Percentiles rank a stretch among this genome's conserved stretches.
Evolutionary conservation across 2,888 invertebrate genomes (phyloP).

Genomic region (Acanthosepion pharaonis): DNA sequence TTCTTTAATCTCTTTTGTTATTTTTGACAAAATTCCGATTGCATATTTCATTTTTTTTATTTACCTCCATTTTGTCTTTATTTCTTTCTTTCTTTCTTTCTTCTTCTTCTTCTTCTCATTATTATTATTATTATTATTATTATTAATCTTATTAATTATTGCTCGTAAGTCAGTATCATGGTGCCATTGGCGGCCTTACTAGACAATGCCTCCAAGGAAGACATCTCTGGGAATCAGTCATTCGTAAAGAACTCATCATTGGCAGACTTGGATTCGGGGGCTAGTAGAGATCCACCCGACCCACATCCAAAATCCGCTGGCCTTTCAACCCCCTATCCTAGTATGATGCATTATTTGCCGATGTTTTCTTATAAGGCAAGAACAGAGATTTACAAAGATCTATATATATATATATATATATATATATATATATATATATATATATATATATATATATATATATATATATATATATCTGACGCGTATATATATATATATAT

Average conservation of each 20-base stretch:
- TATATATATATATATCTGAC: too few relatives aligned
- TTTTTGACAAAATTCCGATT: too few relatives aligned
- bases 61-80: too few relatives aligned
- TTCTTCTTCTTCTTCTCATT: background rate
- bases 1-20: too few relatives aligned
- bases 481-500: too few relatives aligned
- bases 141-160: background rate
- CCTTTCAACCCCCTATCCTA: background rate
- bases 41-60: too few relatives aligned
- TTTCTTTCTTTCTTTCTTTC: too few relatives aligned
- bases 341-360: background rate
- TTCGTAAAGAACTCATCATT: conserved; percentile 13
- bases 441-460: too few relatives aligned
- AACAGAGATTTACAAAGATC: too few relatives aligned
- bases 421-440: too few relatives aligned
- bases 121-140: too few relatives aligned
- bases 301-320: background rate
- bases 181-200: background rate
- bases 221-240: background rate
- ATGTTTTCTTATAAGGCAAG: background rate
- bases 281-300: background rate
- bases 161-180: background rate
- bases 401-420: too few relatives aligned
- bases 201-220: conserved; percentile 20
- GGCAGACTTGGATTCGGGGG: background rate